Conservation (phyloP, 2,797 vertebrate species). For the Malurus splendens region DNA sequence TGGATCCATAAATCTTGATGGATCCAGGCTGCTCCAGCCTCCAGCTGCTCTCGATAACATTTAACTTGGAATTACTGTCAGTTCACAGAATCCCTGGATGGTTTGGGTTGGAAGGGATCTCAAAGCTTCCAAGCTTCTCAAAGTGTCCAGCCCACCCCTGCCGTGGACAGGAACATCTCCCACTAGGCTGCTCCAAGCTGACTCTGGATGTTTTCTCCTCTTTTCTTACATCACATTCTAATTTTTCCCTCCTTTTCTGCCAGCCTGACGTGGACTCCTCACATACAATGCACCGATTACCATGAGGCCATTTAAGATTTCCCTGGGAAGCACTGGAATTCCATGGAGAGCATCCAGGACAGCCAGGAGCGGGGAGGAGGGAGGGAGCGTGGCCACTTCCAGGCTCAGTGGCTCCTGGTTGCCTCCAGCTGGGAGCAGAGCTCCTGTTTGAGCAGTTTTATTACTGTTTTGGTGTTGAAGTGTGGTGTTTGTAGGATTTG, state of each 20-base stretch:
- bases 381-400: not conserved
- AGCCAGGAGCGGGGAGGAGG: too few species aligned
- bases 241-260: not conserved
- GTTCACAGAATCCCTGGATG: not conserved
- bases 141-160: not conserved
- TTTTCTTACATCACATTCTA: not conserved
- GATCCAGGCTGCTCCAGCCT: not conserved
- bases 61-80: not conserved
- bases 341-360: not conserved
- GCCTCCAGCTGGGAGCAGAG: not conserved
- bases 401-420: not conserved
- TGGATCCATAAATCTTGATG: not conserved
- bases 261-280: accelerated
- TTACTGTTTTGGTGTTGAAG: not conserved
- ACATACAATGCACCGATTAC: accelerated
- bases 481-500: not conserved
- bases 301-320: not conserved
- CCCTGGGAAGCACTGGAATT: not conserved
- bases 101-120: not conserved
- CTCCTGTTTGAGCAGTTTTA: not conserved
- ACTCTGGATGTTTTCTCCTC: not conserved
- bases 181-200: not conserved
- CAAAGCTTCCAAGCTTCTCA: not conserved
- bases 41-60: not conserved
- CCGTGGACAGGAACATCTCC: not conserved